Base-by-base conservation (phyloP, 1,140 invertebrate genomes). In the Drosophila saltans region DNA sequence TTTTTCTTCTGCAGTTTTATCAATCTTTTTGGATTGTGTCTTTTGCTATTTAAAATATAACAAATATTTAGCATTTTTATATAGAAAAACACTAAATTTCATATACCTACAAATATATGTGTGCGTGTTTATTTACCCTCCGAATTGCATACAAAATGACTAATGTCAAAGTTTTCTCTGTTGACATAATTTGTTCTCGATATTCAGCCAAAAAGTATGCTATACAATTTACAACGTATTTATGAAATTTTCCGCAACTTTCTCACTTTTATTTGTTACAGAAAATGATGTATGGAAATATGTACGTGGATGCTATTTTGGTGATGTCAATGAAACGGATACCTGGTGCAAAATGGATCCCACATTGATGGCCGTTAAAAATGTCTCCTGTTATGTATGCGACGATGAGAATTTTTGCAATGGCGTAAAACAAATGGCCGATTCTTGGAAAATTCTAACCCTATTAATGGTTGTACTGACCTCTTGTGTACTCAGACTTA, bases 221-320 rank as follows among this genome's bases (percentile, higher is more conserved):
- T 66, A 52, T 65, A 63, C 16, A 36, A 68, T 16, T 36, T 36
- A 36, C 33, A 6, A 6, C 0, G 0, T 0, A 36, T 3, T 7
- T 30, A 30, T 3, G 2, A 36, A 36, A 36, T 36, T 36, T 36
- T 36, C 33, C 33, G 6, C 33, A 48, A 33, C 69, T 43, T 61
- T 40, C 52, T 16, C 28, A 1, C 6, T 52, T 52, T 59, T 74
- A 10, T 43, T 57, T 33, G 52, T 72, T 60, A 55, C 28, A 88
- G 84, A 88, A 73, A 84, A 88, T 71, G 84, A 80, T 69, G 75
- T 78, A 6, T 72, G 21, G n/a, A 88, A 89, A 62, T 69, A 75
- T 33, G 81, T 91, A 40, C 74, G 90, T 10, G 88, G 78, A 61
- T 91, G 90, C 45, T 91, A 85, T 36, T 91, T 91, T 36, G 90